A percentile compares a stretch with the other conserved stretches of the same genome.
phyloP scores from a whole-genome alignment of 2,113 vertebrate genomes.

The Rhinichthys klamathensis region DNA sequence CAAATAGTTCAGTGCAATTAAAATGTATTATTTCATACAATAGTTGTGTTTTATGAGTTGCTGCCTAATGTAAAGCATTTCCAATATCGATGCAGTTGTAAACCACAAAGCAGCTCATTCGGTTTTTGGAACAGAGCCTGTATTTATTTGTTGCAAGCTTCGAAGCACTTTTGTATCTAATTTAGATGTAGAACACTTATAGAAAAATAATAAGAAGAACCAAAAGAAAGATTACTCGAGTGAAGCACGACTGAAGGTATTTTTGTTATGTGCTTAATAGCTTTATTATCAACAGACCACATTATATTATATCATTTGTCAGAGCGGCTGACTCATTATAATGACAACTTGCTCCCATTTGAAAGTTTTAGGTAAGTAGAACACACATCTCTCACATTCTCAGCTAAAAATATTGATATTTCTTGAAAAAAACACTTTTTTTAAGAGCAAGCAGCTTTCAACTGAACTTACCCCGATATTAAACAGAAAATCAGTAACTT shows the following conservation, averaged over 20 bases:
- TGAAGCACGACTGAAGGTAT: background rate
- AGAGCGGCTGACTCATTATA: background rate
- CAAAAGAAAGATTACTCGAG: background rate
- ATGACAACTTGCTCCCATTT: slow-evolving; percentile 4
- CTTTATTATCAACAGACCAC: slow-evolving; percentile 11
- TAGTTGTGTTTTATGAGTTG: background rate
- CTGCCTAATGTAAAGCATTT: background rate
- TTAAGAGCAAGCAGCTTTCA: background rate
- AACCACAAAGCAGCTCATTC: background rate
- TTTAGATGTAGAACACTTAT: background rate
- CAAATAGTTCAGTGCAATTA: background rate
- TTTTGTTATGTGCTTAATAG: slow-evolving; percentile 14
- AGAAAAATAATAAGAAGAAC: background rate
- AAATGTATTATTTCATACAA: background rate
- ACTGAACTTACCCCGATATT: too few species aligned
- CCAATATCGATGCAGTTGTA: background rate
- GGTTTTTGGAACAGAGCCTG: background rate
- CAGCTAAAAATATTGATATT: background rate
- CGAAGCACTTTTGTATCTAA: background rate
- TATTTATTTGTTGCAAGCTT: background rate
- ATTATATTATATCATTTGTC: slow-evolving; percentile 16
- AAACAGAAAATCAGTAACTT: background rate
- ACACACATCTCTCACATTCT: background rate
- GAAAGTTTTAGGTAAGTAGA: background rate
- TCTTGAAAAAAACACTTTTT: background rate